Evolutionary conservation across 2,888 invertebrate genomes (phyloP), one percentile per base, ranked within the genome.

Genomic region (Calliphora vomitoria): DNA sequence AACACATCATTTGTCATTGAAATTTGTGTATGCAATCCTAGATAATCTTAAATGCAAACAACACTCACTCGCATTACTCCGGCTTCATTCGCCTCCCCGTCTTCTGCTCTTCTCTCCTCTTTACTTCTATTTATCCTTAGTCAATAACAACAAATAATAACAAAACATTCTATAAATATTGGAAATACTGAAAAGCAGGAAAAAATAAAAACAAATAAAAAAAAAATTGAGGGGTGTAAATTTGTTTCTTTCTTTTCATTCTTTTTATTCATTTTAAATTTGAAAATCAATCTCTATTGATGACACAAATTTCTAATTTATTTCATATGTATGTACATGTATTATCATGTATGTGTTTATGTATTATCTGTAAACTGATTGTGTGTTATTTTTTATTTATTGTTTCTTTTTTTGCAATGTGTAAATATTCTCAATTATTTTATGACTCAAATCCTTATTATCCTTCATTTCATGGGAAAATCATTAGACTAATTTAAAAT

Each of bases 1-100:
- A 87, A 87, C 85, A 87, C 85, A 87, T 87, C 85, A 85, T 87
- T 85, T 87, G 74, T 87, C 87, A 84, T 82, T 79, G 74, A 87
- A 85, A 64, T 71, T 82, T 87, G 82, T 87, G 50, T 75, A 79
- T 85, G 75, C 87, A 87, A 87, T 85, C 75, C 64, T 20, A 79
- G 84, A 85, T 85, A 80, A 87, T 82, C 87, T 87, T 58, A 69
- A 87, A 79, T 81, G 81, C 78, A 85, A 81, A 78, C 83, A 86
- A 68, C 75, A 75, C 75, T 79, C 64, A 41, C 41, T 8, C 50
- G n/a, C 41, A 47, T 44, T 82, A 0, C 20, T 66, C 1, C 13
- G 18, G 58, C 44, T 38, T 66, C 55, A 41, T 41, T 0, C 41
- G 2, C 4, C 41, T 35, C 8, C 41, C 25, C 38, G 8, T 15